These are phyloP conservation scores for Lepidothrix coronata DNA, from an alignment of 2,113 vertebrate genomes.

Conservation along the genomic window DNA sequence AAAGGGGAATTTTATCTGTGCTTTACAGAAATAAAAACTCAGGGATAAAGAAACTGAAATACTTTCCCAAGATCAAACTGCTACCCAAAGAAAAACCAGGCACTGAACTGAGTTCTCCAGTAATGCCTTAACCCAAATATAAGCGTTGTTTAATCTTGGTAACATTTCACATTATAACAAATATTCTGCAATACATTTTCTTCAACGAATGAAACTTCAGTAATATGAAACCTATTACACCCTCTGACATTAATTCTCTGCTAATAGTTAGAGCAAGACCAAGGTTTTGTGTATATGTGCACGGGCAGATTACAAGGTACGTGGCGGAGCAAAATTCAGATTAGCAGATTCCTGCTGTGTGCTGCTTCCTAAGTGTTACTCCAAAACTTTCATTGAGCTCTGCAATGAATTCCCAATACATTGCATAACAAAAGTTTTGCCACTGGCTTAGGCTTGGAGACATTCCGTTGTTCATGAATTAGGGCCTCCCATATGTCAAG, in stretches of 20 bases:
- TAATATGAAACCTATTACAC: neutral
- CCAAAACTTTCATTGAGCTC: neutral
- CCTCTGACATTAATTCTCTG: neutral
- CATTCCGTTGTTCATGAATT: constrained; percentile 34
- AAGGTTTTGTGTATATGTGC: neutral
- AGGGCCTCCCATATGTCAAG: constrained; percentile 55
- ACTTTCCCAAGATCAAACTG: neutral
- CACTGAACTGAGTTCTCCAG: neutral
- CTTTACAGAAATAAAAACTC: neutral
- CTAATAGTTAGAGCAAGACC: neutral
- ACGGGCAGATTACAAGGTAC: neutral
- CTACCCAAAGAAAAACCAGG: neutral
- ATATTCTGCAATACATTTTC: neutral
- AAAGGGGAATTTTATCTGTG: neutral
- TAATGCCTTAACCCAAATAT: neutral
- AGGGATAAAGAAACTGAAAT: neutral
- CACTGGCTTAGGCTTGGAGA: constrained; percentile 43
- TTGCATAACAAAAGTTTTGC: constrained; percentile 30
- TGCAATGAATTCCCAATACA: constrained; percentile 20
- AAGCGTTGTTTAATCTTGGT: neutral
- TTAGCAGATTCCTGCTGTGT: neutral
- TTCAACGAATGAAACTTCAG: neutral
- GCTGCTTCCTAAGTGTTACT: neutral
- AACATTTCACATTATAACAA: neutral
- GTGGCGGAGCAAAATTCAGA: neutral